Evolutionary conservation across 53 echinoderm and acorn worm species (phyloP).

Genomic region (Mesocentrotus franciscanus): DNA sequence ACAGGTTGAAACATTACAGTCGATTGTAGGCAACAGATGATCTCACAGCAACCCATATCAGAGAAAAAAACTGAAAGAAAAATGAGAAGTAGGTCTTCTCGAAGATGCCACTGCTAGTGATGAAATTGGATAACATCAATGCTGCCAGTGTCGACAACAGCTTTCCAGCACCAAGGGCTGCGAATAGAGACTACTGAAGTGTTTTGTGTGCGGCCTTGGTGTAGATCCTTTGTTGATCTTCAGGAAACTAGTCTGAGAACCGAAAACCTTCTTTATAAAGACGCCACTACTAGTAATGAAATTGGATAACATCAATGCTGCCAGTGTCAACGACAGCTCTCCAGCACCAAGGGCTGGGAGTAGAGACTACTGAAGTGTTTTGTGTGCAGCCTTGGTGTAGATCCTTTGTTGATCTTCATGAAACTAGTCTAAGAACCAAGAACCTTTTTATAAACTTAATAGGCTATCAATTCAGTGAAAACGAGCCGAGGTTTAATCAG

Average conservation of each 20-base stretch:
- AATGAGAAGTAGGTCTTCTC: neutral
- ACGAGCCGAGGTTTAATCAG: too few relatives aligned
- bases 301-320: neutral
- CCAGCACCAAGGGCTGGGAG: neutral
- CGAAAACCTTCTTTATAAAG: neutral
- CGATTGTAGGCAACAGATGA: slow-evolving; percentile 59
- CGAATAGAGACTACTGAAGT: neutral
- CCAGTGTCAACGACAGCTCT: neutral
- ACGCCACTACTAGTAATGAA: neutral
- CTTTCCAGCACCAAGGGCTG: neutral
- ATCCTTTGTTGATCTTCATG: neutral
- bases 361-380: neutral
- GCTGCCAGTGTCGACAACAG: neutral
- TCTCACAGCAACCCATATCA: neutral
- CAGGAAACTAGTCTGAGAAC: neutral
- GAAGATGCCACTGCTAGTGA: neutral
- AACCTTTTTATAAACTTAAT: too few relatives aligned
- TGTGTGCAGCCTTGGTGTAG: neutral
- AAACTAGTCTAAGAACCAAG: neutral
- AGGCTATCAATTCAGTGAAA: too few relatives aligned
- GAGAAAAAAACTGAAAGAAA: neutral
- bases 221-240: neutral
- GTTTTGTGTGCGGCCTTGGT: neutral
- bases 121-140: neutral
- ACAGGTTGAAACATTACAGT: slow-evolving; percentile 56